A percentile compares a stretch with the other conserved stretches of the same genome.
Evolutionary conservation across 1,140 invertebrate species (phyloP).

Genomic region (Formica selysi): DNA sequence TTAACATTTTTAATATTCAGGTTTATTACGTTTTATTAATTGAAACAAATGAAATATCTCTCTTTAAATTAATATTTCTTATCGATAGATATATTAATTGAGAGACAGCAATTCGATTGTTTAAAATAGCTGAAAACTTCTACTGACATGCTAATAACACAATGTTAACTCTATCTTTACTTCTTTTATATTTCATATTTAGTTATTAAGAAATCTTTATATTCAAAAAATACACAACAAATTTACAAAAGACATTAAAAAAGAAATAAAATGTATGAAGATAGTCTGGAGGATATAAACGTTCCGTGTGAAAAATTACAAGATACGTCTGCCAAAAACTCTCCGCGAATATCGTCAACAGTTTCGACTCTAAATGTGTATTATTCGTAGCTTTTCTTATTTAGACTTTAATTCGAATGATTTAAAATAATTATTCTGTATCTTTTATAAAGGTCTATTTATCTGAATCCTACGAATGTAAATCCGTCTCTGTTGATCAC

Average conservation of each 20-base stretch:
- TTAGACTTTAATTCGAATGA: not conserved
- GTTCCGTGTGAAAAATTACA: constrained; percentile 30
- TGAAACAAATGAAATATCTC: too few species aligned
- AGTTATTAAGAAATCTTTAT: not conserved
- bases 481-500: constrained; percentile 12
- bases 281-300: constrained; percentile 25
- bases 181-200: not conserved
- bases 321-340: not conserved
- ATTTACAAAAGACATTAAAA: not conserved
- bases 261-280: not conserved
- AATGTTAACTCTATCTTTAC: not conserved
- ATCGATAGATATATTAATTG: too few species aligned
- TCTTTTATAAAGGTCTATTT: not conserved
- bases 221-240: not conserved
- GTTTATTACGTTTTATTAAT: too few species aligned
- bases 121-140: not conserved
- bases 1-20: too few species aligned
- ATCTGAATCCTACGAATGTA: not conserved
- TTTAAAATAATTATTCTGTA: not conserved
- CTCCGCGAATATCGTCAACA: not conserved
- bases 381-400: not conserved
- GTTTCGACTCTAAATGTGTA: constrained; percentile 39
- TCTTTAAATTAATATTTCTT: too few species aligned
- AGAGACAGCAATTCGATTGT: not conserved
- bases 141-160: not conserved